These are phyloP conservation scores for Protomyctophum bolini DNA, from an alignment of 2,113 vertebrate genomes.

Conservation along the genomic window DNA sequence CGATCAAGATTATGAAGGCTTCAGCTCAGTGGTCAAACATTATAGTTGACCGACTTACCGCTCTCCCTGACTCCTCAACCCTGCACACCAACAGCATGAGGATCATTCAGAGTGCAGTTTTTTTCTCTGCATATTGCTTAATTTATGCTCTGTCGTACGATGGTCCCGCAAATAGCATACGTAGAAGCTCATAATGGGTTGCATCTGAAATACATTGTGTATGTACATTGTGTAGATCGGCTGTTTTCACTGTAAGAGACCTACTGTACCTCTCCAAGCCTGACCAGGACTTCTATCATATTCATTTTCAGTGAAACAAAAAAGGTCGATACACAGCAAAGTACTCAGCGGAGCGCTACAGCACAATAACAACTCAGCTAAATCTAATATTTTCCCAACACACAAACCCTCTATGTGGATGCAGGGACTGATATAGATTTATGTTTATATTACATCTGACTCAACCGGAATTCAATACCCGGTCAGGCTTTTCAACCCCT, in stretches of 20 bases:
- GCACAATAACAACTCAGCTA: constrained; percentile 35
- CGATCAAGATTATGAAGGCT: background rate
- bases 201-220: too few relatives aligned
- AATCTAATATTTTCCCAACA: constrained; percentile 43
- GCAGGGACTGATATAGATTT: constrained; percentile 33
- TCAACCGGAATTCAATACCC: constrained; percentile 38
- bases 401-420: background rate
- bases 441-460: constrained; percentile 33
- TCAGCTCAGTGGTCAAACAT: constrained; percentile 19
- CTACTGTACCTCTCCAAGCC: constrained; percentile 20
- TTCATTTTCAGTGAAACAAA: constrained; percentile 50
- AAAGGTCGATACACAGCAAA: constrained; percentile 48
- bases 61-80: constrained; percentile 23
- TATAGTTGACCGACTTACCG: constrained; percentile 43
- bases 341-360: constrained; percentile 37
- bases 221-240: too few relatives aligned
- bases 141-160: too few relatives aligned
- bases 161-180: too few relatives aligned
- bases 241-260: too few relatives aligned
- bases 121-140: too few relatives aligned
- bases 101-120: too few relatives aligned
- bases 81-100: constrained; percentile 6
- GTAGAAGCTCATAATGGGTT: too few relatives aligned
- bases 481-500: constrained; percentile 17
- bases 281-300: constrained; percentile 37